Percentiles rank a stretch among this genome's conserved stretches.
These are phyloP conservation scores for Macrocentrus cingulum DNA, from an alignment of 1,140 invertebrate species.

Conservation along the genomic window DNA sequence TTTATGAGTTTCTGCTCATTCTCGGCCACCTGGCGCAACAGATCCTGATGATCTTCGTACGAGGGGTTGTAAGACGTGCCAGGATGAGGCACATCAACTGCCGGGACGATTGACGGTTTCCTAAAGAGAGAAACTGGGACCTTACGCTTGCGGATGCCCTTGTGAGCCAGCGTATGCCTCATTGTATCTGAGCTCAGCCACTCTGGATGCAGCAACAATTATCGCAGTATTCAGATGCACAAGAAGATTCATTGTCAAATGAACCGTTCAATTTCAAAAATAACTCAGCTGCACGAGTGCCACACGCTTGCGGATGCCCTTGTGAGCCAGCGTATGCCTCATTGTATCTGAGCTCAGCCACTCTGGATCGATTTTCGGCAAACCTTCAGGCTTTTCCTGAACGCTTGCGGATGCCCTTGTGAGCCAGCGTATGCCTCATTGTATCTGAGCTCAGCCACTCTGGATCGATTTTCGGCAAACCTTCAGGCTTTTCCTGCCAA, in stretches of 20 bases:
- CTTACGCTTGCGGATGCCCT: constrained; percentile 51
- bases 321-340: too few relatives aligned
- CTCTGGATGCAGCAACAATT: too few relatives aligned
- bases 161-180: constrained; percentile 57
- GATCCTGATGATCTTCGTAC: constrained; percentile 78
- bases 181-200: constrained; percentile 51
- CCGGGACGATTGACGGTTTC: constrained; percentile 59
- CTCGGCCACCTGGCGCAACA: constrained; percentile 70
- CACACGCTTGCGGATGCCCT: too few relatives aligned
- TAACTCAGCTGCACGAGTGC: too few relatives aligned
- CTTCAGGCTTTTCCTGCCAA: constrained; percentile 45
- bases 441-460: constrained; percentile 60
- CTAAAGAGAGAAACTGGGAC: constrained; percentile 46
- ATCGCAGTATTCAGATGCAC: too few relatives aligned
- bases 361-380: constrained; percentile 27
- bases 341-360: too few relatives aligned
- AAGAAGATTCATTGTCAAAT: too few relatives aligned
- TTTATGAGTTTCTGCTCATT: constrained; percentile 76
- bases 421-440: too few relatives aligned
- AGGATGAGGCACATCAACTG: constrained; percentile 80
- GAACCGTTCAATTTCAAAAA: too few relatives aligned
- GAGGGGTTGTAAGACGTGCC: constrained; percentile 91
- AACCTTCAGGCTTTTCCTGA: constrained; percentile 24
- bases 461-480: constrained; percentile 19
- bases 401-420: too few relatives aligned